These are phyloP conservation scores for Pelusios castaneus DNA, from an alignment of 2,113 vertebrate species.

Conservation along the genomic window DNA sequence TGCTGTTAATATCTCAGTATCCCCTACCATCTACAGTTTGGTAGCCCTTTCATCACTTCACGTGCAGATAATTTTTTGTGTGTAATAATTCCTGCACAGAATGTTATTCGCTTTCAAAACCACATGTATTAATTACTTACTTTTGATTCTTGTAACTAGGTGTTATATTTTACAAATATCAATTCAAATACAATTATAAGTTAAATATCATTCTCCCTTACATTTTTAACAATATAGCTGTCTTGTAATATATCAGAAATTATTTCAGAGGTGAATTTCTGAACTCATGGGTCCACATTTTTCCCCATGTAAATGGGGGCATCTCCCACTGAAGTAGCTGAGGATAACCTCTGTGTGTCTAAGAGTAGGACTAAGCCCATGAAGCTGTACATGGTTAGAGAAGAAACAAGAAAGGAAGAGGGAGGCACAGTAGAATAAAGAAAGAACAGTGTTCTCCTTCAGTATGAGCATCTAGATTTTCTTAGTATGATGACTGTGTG, in stretches of 20 bases:
- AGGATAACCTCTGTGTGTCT: not conserved
- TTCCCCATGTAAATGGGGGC: not conserved
- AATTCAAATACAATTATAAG: not conserved
- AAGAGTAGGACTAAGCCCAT: not conserved
- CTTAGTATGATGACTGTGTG: not conserved
- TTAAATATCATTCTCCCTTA: not conserved
- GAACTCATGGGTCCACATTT: not conserved
- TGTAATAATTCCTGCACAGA: not conserved
- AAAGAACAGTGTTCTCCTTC: not conserved
- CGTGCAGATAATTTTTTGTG: not conserved
- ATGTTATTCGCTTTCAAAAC: not conserved
- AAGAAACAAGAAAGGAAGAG: not conserved
- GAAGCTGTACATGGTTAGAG: not conserved
- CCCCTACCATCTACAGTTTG: not conserved
- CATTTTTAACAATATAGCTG: not conserved
- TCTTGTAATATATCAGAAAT: not conserved
- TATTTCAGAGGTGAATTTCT: not conserved
- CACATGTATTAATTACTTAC: not conserved
- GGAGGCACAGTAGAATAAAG: not conserved
- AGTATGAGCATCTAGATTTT: not conserved
- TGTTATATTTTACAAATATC: not conserved
- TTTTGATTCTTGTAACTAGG: not conserved
- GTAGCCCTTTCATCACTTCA: not conserved
- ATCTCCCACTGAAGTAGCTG: not conserved
- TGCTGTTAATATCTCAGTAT: not conserved